A percentile compares a stretch with the other conserved stretches of the same genome.
Conservation (phyloP, 2,888 invertebrate genomes). For the Troglohyphantes excavatus region DNA sequence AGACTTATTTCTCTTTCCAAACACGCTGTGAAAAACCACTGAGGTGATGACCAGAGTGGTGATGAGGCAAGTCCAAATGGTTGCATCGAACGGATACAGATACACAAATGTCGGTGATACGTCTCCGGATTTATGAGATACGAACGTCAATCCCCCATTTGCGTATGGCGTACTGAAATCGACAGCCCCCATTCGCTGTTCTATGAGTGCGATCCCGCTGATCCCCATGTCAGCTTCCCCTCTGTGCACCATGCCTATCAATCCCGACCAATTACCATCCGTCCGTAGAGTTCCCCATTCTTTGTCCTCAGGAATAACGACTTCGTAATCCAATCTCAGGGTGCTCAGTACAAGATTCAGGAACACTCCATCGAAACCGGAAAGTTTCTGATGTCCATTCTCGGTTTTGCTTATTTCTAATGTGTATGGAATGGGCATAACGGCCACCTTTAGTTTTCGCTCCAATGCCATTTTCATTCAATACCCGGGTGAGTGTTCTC, state of each 20-base stretch:
- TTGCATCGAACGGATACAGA: neutral
- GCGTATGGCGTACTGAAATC: neutral
- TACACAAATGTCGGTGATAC: neutral
- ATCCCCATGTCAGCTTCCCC: neutral
- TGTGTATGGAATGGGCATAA: too few species aligned
- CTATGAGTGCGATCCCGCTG: neutral
- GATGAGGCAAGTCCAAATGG: neutral
- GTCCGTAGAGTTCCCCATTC: neutral
- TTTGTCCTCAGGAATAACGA: neutral
- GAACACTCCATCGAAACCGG: neutral
- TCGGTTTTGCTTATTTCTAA: too few species aligned
- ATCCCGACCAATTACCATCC: conserved; percentile 2
- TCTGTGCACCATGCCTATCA: neutral
- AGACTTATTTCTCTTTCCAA: neutral
- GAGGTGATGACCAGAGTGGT: neutral
- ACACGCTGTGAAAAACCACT: neutral
- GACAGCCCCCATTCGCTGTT: neutral
- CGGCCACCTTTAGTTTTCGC: neutral
- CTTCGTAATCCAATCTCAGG: neutral
- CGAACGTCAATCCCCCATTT: neutral
- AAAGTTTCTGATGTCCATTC: neutral
- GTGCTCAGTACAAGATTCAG: neutral
- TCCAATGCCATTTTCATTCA: too few species aligned
- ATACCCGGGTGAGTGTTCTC: too few species aligned
- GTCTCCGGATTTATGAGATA: neutral